These are phyloP conservation scores for Auanema sp. DNA, from an alignment of 2,888 invertebrate genomes.

Conservation along the genomic window DNA sequence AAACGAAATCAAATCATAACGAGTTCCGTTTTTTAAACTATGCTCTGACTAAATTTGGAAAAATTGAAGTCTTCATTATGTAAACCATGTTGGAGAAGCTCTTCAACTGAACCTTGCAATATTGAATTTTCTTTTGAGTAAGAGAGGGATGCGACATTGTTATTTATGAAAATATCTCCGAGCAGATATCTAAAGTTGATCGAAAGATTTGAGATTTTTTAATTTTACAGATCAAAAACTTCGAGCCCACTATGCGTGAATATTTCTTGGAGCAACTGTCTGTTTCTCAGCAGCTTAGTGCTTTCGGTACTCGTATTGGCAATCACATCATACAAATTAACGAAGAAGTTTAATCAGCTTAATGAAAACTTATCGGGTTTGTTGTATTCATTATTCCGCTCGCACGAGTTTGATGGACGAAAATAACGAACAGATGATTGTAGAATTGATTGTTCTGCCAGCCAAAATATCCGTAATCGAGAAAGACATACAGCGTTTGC, in stretches of 20 bases:
- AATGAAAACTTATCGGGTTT: conserved; percentile 15
- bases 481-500: conserved; percentile 15
- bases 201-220: too few species aligned
- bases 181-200: too few species aligned
- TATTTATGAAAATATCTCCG: too few species aligned
- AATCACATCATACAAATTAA: conserved; percentile 10
- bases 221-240: too few species aligned
- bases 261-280: conserved; percentile 1
- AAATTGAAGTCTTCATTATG: too few species aligned
- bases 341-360: conserved; percentile 15
- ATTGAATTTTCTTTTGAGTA: too few species aligned
- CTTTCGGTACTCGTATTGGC: conserved; percentile 8
- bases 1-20: too few species aligned
- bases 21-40: too few species aligned
- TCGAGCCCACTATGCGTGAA: background rate
- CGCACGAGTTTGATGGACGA: background rate
- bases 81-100: too few species aligned
- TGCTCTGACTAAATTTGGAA: too few species aligned
- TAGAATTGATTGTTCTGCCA: conserved; percentile 14
- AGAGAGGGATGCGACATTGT: too few species aligned
- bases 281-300: conserved; percentile 2
- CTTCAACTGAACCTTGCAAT: too few species aligned
- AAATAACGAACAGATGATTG: conserved; percentile 2
- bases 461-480: conserved; percentile 9
- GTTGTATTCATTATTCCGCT: background rate